Percentiles rank a stretch among this genome's conserved stretches.
Conservation (phyloP, 1,140 invertebrate species). For the Drosophila ohnishii region DNA sequence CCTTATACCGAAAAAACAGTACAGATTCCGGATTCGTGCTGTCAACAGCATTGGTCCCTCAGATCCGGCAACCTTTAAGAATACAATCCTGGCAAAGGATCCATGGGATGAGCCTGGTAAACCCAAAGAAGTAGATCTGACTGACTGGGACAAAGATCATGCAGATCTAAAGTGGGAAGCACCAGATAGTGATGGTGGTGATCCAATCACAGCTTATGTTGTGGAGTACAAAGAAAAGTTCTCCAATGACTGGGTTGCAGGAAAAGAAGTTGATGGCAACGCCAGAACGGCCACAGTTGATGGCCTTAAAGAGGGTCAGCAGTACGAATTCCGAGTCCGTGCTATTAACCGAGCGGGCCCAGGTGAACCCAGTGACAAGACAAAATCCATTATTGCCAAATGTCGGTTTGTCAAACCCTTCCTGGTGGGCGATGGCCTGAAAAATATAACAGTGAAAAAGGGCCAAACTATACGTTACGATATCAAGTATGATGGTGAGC, state of each 20-base stretch:
- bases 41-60: conserved; percentile 95
- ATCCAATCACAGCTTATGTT: conserved; percentile 96
- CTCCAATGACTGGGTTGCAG: conserved; percentile 93
- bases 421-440: conserved; percentile 93
- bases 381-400: conserved; percentile 97
- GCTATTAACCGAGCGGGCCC: conserved; percentile 98
- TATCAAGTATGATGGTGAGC: conserved; percentile 97
- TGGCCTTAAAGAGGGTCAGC: conserved; percentile 95
- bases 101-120: conserved; percentile 98
- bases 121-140: conserved; percentile 94
- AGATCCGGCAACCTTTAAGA: conserved; percentile 93
- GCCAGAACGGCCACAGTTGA: conserved; percentile 90
- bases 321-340: conserved; percentile 98
- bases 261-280: conserved; percentile 91
- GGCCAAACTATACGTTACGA: conserved; percentile 94
- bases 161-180: conserved; percentile 96
- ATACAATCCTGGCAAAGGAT: conserved; percentile 96
- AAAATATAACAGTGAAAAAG: conserved; percentile 95
- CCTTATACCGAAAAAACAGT: conserved; percentile 93
- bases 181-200: conserved; percentile 95
- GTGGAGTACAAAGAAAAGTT: conserved; percentile 98
- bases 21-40: conserved; percentile 97
- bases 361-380: conserved; percentile 96
- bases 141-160: conserved; percentile 98
- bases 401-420: conserved; percentile 97